A percentile compares a stretch with the other conserved stretches of the same genome.
These are phyloP conservation scores for Delphinapterus leucas DNA, from an alignment of 2,113 vertebrate species.

Conservation along the genomic window DNA sequence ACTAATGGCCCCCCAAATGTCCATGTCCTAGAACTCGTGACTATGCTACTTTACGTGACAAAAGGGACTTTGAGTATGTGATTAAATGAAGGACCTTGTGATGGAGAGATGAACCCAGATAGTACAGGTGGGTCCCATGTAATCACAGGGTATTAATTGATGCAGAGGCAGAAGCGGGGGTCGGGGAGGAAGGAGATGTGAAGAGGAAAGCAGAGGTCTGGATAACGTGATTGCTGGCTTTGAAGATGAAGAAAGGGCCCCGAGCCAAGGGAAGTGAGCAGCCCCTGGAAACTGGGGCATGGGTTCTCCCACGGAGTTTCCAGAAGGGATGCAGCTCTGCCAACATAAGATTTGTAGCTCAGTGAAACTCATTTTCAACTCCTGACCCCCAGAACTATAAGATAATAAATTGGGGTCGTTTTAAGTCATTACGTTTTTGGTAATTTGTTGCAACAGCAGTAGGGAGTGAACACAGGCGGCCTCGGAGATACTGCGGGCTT, in stretches of 20 bases:
- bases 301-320: rapidly evolving
- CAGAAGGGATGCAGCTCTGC: not conserved
- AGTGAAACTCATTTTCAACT: too few relatives aligned
- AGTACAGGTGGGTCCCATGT: not conserved
- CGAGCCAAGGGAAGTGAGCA: not conserved
- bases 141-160: not conserved
- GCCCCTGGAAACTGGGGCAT: not conserved
- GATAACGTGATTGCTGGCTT: too few relatives aligned
- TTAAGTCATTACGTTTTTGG: not conserved
- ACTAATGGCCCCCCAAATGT: not conserved
- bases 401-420: not conserved
- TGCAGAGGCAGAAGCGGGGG: not conserved
- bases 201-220: not conserved
- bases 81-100: too few relatives aligned
- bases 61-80: not conserved
- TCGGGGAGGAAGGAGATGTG: too few relatives aligned
- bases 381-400: not conserved
- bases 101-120: not conserved
- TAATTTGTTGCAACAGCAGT: not conserved
- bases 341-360: too few relatives aligned
- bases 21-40: not conserved
- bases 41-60: too few relatives aligned
- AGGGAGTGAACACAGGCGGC: not conserved
- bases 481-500: too few relatives aligned
- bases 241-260: not conserved